Percentiles rank a stretch among this genome's conserved stretches.
phyloP scores from a whole-genome alignment of 2,888 invertebrate genomes.

The Calliopum simillimum region DNA sequence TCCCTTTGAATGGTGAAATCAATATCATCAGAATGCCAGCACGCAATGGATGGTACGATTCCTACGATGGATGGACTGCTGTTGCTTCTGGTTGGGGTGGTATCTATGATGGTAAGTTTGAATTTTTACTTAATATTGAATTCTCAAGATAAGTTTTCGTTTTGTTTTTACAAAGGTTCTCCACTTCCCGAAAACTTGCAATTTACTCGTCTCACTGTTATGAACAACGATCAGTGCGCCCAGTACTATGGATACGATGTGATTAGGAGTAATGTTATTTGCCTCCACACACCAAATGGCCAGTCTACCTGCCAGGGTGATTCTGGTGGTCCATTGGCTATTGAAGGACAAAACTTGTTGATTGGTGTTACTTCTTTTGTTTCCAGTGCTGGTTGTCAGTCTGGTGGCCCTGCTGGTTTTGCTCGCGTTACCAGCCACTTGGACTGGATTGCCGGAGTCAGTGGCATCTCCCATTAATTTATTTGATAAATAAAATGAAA shows the following conservation, averaged over 20 bases:
- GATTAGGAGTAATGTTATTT: conserved; percentile 49
- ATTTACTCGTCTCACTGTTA: conserved; percentile 55
- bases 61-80: conserved; percentile 47
- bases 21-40: conserved; percentile 50
- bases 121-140: neutral
- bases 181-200: conserved; percentile 56
- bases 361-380: conserved; percentile 58
- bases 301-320: conserved; percentile 59
- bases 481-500: too few relatives aligned
- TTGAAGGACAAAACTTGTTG: conserved; percentile 34
- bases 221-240: conserved; percentile 57
- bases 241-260: conserved; percentile 43
- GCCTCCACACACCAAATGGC: conserved; percentile 51
- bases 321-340: conserved; percentile 60
- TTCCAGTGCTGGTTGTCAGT: conserved; percentile 46
- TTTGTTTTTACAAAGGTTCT: conserved; percentile 14
- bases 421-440: conserved; percentile 53
- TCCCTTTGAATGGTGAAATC: conserved; percentile 48
- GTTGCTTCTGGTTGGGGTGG: conserved; percentile 62
- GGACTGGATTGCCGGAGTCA: conserved; percentile 51
- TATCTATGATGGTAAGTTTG: conserved; percentile 47
- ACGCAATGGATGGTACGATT: conserved; percentile 44
- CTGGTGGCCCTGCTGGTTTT: conserved; percentile 50
- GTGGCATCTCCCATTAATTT: conserved; percentile 36
- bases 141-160: too few relatives aligned